Percentiles rank a stretch among this genome's conserved stretches.
These are phyloP conservation scores for Micropoecilia bifurca DNA, from an alignment of 2,797 vertebrate genomes.

Conservation along the genomic window DNA sequence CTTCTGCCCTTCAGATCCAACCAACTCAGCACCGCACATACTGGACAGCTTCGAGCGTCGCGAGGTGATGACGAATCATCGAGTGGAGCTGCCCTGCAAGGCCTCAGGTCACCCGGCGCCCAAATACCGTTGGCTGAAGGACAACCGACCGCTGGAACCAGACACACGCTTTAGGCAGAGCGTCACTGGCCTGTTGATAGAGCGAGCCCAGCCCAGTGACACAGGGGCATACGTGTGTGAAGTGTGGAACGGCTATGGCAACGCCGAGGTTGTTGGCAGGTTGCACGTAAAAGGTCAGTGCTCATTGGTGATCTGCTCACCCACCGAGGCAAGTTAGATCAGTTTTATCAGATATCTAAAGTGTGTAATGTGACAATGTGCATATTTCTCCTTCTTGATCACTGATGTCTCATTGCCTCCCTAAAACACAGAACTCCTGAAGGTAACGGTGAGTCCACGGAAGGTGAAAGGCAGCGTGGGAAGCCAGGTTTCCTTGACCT, in stretches of 20 bases:
- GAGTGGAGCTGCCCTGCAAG: slow-evolving; percentile 96
- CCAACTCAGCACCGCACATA: slow-evolving; percentile 94
- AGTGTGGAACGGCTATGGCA: slow-evolving; percentile 96
- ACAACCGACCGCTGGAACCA: slow-evolving; percentile 93
- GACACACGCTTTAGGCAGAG: slow-evolving; percentile 95
- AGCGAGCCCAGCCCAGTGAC: slow-evolving; percentile 88
- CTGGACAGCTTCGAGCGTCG: slow-evolving; percentile 97
- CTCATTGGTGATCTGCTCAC: background rate
- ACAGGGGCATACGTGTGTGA: slow-evolving; percentile 95
- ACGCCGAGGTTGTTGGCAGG: slow-evolving; percentile 91
- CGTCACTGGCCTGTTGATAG: slow-evolving; percentile 92
- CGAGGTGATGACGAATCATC: slow-evolving; percentile 94
- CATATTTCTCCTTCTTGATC: background rate
- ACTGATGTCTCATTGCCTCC: slow-evolving; percentile 9
- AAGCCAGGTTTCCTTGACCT: slow-evolving; percentile 96
- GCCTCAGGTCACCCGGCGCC: slow-evolving; percentile 94
- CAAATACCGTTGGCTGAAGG: slow-evolving; percentile 97
- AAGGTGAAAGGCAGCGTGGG: slow-evolving; percentile 97
- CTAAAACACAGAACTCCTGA: slow-evolving; percentile 86
- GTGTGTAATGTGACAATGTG: background rate
- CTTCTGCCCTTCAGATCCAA: slow-evolving; percentile 84
- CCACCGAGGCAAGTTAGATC: background rate
- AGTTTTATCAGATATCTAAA: background rate
- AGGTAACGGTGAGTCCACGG: slow-evolving; percentile 91
- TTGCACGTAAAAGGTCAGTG: slow-evolving; percentile 95